phyloP scores from a whole-genome alignment of 2,113 vertebrate genomes.

The Chloropsis hardwickii region DNA sequence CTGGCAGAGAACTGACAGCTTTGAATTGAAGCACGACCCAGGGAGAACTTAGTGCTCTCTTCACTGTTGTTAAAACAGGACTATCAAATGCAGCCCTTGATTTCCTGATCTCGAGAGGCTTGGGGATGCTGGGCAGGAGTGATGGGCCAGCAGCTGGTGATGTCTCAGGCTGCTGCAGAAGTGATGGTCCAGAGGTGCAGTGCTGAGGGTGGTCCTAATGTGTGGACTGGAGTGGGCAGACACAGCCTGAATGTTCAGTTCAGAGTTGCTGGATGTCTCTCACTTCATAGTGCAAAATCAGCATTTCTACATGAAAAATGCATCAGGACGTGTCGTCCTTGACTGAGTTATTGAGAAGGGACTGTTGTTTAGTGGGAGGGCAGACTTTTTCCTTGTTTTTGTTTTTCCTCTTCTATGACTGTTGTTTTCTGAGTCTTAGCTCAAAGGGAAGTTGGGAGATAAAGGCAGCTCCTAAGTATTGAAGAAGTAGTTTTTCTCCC shows the following conservation, averaged over 20 bases:
- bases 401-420: background rate
- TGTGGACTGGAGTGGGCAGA: too few relatives aligned
- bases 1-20: background rate
- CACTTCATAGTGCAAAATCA: background rate
- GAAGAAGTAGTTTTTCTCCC: background rate
- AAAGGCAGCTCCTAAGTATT: background rate
- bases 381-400: background rate
- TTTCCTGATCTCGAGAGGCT: background rate
- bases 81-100: background rate
- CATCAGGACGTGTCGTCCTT: rapidly evolving
- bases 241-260: background rate
- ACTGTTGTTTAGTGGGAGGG: background rate
- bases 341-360: background rate
- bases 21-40: background rate
- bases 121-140: background rate
- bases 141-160: background rate
- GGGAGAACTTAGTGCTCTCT: background rate
- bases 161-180: background rate
- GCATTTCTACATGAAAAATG: background rate
- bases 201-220: background rate
- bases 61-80: background rate
- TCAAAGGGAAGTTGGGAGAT: background rate
- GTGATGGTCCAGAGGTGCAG: background rate
- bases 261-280: rapidly evolving
- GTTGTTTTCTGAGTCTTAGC: background rate